Base-by-base conservation (phyloP, 1,140 invertebrate genomes). In the Drosophila pachea region DNA sequence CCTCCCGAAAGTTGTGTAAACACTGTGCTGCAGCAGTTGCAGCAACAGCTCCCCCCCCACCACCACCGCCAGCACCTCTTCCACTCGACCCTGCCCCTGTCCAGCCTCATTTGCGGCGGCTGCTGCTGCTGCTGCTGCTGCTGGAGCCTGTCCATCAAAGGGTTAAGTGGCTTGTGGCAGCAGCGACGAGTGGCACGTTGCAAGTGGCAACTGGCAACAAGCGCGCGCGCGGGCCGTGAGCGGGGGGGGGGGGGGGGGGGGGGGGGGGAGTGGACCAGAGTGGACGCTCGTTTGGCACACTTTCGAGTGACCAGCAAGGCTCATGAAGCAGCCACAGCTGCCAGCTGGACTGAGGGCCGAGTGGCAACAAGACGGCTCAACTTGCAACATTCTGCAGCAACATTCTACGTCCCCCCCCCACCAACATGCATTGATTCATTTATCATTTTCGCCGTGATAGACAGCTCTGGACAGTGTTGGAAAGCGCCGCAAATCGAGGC, bases 1-100 rank as follows among this genome's bases (percentile, higher is more conserved):
- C 78, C 69, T 59, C 48, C 70, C 61, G 74, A 78, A 82, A 82
- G 74, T 82, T 82, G 74, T 82, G 74, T 82, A 83, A 82, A 77
- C 71, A 78, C 66, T 65, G 78, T 64, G 35, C 59, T 68, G 54
- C 62, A 53, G 38, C 52, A 52, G 47, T 53, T 47, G 40, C 59
- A 55, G 9, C n/a, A 47, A 29, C 8, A 36, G 12, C 45, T n/a
- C 40, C 12, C 40, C n/a, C 40, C 40, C 38, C 38, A 2, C 9
- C 35, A 2, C 2, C 9, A 8, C 40, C 5, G 0, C n/a, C n/a
- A 6, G n/a, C 40, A 6, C 40, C 40, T 42, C 5, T 9, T 7
- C 7, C 40, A n/a, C 22, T 22, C 5, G 40, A 8, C 38, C 16
- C 38, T 40, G 29, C 14, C 6, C 50, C 22, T 38, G 56, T 65